Evolutionary conservation across 2,797 vertebrate genomes (phyloP).

Genomic region (Periparus ater): DNA sequence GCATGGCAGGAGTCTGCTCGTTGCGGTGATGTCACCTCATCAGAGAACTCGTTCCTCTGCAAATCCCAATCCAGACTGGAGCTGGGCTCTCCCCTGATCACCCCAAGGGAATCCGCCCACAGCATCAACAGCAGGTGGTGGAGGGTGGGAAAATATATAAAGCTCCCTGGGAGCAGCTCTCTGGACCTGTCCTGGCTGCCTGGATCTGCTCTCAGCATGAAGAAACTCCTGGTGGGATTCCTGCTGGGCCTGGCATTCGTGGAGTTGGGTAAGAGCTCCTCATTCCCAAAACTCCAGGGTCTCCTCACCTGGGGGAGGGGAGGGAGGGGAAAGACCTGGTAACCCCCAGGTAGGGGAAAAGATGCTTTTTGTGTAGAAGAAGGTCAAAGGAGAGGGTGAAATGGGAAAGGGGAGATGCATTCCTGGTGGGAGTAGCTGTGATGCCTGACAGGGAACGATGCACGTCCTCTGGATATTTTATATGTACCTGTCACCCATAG

Average conservation of each 20-base stretch:
- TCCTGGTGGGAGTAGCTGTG: neutral
- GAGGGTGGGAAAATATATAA: constrained; percentile 49
- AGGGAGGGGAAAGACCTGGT: neutral
- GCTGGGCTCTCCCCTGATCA: neutral
- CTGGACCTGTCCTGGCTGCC: neutral
- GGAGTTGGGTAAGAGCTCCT: constrained; percentile 23
- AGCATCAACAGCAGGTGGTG: neutral
- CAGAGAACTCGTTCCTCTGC: constrained; percentile 27
- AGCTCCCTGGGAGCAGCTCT: neutral
- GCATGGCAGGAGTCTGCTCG: neutral
- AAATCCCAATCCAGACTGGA: constrained; percentile 42
- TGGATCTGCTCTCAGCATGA: constrained; percentile 45
- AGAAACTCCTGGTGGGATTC: neutral
- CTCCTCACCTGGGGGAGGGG: neutral
- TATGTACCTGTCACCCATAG: accelerated
- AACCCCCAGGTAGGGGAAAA: neutral
- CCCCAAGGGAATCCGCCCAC: constrained; percentile 10
- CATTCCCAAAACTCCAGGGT: neutral
- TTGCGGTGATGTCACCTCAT: neutral
- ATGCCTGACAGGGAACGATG: accelerated
- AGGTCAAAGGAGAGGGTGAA: neutral
- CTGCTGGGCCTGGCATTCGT: neutral
- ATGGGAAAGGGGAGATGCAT: neutral
- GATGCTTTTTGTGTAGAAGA: neutral
- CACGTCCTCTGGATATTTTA: accelerated